A percentile compares a stretch with the other conserved stretches of the same genome.
Evolutionary conservation across 1,140 invertebrate species (phyloP).

Genomic region (Drosophila melanica): DNA sequence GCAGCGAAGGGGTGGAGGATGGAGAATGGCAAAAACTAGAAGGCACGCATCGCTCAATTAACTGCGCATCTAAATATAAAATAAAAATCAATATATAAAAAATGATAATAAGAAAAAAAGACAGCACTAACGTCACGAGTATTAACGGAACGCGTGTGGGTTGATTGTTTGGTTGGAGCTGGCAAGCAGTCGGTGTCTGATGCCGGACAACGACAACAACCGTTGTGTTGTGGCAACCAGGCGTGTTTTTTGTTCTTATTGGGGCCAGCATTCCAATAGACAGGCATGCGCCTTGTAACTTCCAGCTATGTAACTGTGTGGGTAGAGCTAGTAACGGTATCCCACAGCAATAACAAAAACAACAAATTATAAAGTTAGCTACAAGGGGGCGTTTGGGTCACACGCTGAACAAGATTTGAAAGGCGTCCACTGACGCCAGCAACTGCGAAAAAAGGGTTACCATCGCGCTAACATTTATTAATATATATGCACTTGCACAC

Average conservation of each 20-base stretch:
- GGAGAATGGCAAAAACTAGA: slow-evolving; percentile 12
- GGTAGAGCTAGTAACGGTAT: slow-evolving; percentile 56
- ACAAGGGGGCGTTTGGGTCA: slow-evolving; percentile 74
- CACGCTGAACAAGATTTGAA: slow-evolving; percentile 59
- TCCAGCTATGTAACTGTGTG: slow-evolving; percentile 34
- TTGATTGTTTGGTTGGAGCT: slow-evolving; percentile 13
- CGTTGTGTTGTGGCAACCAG: slow-evolving; percentile 76
- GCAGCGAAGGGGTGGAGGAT: not conserved
- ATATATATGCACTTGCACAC: slow-evolving; percentile 13
- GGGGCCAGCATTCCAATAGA: slow-evolving; percentile 64
- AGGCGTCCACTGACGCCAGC: slow-evolving; percentile 24
- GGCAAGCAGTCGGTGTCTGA: slow-evolving; percentile 3
- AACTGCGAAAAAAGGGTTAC: slow-evolving; percentile 52
- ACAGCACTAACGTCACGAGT: slow-evolving; percentile 59
- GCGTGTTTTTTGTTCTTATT: slow-evolving; percentile 39
- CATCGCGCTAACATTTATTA: slow-evolving; percentile 30
- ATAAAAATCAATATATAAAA: slow-evolving; percentile 66
- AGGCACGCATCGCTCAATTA: slow-evolving; percentile 26
- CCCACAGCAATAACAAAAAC: slow-evolving; percentile 29
- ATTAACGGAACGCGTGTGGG: slow-evolving; percentile 67
- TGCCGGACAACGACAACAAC: slow-evolving; percentile 66
- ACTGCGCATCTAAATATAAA: slow-evolving; percentile 79
- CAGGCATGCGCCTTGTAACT: slow-evolving; percentile 65
- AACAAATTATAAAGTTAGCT: slow-evolving; percentile 34
- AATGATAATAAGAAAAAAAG: slow-evolving; percentile 16